Conservation (phyloP, 2,113 vertebrate genomes). For the Polyodon spathula region DNA sequence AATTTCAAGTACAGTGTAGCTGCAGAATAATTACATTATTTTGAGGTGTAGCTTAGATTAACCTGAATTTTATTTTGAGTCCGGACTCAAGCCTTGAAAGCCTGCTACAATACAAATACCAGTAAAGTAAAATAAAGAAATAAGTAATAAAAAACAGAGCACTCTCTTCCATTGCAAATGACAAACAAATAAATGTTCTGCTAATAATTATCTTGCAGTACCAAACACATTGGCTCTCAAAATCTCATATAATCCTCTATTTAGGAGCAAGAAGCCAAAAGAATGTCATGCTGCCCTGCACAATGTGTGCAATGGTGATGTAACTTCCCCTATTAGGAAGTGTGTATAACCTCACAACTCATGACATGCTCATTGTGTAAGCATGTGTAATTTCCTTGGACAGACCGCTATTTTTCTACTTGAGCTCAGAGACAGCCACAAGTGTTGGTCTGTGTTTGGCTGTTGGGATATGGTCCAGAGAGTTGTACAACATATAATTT, state of each 20-base stretch:
- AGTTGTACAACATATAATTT: conserved; percentile 47
- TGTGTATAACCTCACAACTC: not conserved
- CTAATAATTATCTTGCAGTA: not conserved
- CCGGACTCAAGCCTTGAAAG: too few relatives aligned
- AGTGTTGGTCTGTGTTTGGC: conserved; percentile 40
- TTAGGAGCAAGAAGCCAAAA: not conserved
- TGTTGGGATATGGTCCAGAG: conserved; percentile 37
- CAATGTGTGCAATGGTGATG: conserved; percentile 10
- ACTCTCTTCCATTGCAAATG: too few relatives aligned
- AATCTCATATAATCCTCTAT: not conserved
- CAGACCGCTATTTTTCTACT: not conserved
- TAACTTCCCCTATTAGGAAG: conserved; percentile 22
- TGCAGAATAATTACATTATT: too few relatives aligned
- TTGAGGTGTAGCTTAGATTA: too few relatives aligned
- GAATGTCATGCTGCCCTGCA: not conserved
- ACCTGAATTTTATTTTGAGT: too few relatives aligned
- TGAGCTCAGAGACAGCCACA: conserved; percentile 32
- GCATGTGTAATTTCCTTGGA: conserved; percentile 12
- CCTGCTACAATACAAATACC: too few relatives aligned
- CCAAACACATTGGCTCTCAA: not conserved
- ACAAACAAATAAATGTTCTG: not conserved
- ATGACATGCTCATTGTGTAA: conserved; percentile 2
- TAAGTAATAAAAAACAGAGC: too few relatives aligned
- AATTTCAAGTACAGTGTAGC: too few relatives aligned
- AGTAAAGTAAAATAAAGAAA: too few relatives aligned